These are phyloP conservation scores for Deladenus siricidicola DNA, from an alignment of 2,888 invertebrate species.

Conservation along the genomic window DNA sequence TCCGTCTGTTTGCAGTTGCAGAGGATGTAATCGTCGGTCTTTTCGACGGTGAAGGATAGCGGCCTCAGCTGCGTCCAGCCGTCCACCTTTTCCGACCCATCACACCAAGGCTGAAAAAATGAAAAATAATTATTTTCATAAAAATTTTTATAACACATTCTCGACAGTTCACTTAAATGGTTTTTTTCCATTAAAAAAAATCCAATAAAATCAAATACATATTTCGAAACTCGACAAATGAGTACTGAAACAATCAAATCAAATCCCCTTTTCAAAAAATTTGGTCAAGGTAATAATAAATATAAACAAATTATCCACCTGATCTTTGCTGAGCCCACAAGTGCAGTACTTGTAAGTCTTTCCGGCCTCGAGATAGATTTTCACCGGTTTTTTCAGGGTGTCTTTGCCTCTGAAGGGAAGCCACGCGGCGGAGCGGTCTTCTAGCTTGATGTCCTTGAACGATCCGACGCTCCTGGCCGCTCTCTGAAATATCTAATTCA, in stretches of 20 bases:
- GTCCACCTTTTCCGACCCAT: neutral
- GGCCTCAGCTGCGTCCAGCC: neutral
- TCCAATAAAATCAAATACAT: too few species aligned
- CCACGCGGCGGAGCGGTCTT: conserved; percentile 16
- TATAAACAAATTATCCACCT: too few species aligned
- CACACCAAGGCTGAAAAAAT: conserved; percentile 1
- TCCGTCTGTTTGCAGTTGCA: conserved; percentile 94
- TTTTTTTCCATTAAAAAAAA: too few species aligned
- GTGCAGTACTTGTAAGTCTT: conserved; percentile 14
- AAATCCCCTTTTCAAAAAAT: too few species aligned
- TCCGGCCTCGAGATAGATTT: conserved; percentile 19
- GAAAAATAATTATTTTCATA: too few species aligned
- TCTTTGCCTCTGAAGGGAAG: conserved; percentile 22
- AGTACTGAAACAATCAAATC: too few species aligned
- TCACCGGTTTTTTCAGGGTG: conserved; percentile 14
- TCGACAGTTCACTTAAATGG: too few species aligned
- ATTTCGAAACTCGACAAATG: too few species aligned
- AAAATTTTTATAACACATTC: too few species aligned
- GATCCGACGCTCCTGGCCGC: too few species aligned
- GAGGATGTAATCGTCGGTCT: conserved; percentile 78
- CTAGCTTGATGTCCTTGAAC: conserved; percentile 16
- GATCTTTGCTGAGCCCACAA: conserved; percentile 16
- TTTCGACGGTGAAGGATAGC: conserved; percentile 55
- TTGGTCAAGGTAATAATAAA: too few species aligned
- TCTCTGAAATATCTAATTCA: too few species aligned